phyloP scores from a whole-genome alignment of 2,113 vertebrate species.

The Anas platyrhynchos region DNA sequence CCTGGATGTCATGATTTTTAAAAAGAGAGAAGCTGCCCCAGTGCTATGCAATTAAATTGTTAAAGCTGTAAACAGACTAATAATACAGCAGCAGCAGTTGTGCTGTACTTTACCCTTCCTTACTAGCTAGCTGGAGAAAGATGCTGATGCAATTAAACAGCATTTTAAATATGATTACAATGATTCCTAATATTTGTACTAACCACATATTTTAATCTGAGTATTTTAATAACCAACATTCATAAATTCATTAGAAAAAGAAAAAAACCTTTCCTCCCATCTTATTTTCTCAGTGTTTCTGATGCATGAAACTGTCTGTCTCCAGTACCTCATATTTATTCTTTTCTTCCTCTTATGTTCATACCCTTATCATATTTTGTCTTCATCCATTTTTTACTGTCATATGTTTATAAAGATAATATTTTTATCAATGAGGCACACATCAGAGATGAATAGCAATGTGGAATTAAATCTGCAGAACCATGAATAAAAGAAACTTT shows the following conservation, averaged over 20 bases:
- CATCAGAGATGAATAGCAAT: not conserved
- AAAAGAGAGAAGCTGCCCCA: not conserved
- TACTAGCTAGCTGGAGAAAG: not conserved
- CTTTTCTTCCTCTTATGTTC: not conserved
- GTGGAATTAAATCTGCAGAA: not conserved
- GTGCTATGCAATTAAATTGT: not conserved
- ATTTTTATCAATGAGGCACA: not conserved
- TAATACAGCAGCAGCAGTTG: not conserved
- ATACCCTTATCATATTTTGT: not conserved
- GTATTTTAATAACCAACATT: not conserved
- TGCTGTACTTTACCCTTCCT: not conserved
- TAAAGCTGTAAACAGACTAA: not conserved
- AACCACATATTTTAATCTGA: not conserved
- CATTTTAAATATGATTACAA: not conserved
- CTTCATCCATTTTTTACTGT: not conserved
- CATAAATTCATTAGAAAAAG: not conserved
- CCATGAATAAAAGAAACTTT: not conserved
- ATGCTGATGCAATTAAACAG: not conserved
- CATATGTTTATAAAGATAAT: not conserved
- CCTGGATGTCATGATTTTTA: not conserved
- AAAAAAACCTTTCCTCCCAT: not conserved
- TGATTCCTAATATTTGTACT: not conserved
- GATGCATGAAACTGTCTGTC: not conserved
- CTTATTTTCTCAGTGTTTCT: not conserved
- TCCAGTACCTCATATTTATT: not conserved